Conservation (phyloP, 2,113 vertebrate genomes). For the Burhinus bistriatus region DNA sequence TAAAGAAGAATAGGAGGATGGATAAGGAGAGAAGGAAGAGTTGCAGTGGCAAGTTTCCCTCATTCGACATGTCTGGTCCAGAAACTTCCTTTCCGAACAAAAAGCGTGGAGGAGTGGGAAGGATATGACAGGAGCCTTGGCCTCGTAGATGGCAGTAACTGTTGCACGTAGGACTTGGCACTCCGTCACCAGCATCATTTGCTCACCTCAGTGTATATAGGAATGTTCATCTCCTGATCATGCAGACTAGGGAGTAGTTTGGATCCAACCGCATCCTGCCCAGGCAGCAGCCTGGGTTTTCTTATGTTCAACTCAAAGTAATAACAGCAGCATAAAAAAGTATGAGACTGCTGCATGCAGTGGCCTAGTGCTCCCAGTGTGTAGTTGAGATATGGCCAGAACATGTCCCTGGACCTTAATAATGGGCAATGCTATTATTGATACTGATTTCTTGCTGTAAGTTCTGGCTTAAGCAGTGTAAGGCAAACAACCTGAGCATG, state of each 20-base stretch:
- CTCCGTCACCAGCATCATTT: not conserved
- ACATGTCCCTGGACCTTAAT: constrained; percentile 43
- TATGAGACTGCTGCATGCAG: not conserved
- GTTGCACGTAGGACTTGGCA: not conserved
- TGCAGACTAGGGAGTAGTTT: not conserved
- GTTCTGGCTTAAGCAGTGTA: constrained; percentile 7
- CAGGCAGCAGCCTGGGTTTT: constrained; percentile 2
- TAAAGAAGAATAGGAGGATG: not conserved
- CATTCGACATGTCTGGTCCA: not conserved
- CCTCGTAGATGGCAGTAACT: not conserved
- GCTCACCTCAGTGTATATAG: not conserved
- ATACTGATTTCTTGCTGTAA: constrained; percentile 19
- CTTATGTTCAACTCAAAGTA: constrained; percentile 23
- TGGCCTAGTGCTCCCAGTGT: constrained; percentile 12
- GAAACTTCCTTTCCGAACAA: not conserved
- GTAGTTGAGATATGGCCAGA: constrained; percentile 12
- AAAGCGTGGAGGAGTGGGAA: not conserved
- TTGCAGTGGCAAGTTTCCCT: not conserved
- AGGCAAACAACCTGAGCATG: constrained; percentile 37
- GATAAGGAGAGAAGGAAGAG: not conserved
- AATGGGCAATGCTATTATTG: not conserved
- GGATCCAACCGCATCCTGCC: not conserved
- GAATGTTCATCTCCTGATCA: not conserved
- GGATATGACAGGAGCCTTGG: not conserved
- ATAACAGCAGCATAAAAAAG: constrained; percentile 23